phyloP scores from a whole-genome alignment of 1,140 invertebrate genomes.

The Sinonovacula constricta region DNA sequence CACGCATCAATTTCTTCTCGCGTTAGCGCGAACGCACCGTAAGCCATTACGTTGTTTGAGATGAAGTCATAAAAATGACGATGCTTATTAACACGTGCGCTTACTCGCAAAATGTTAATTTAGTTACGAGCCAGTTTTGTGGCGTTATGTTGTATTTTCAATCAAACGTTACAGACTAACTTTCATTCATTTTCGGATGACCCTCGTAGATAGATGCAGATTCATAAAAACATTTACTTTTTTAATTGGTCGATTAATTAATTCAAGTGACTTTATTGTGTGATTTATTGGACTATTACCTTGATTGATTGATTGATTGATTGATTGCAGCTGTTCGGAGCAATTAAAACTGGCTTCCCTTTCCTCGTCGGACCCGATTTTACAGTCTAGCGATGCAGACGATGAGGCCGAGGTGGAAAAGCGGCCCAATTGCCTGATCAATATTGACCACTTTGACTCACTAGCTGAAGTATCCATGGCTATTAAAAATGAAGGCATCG shows the following conservation, averaged over 20 bases:
- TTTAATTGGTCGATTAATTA: too few species aligned
- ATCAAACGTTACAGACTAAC: not conserved
- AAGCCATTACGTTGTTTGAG: not conserved
- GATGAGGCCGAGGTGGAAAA: too few species aligned
- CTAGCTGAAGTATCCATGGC: slow-evolving; percentile 71
- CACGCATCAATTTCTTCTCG: not conserved
- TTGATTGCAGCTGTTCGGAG: too few species aligned
- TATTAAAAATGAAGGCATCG: slow-evolving; percentile 76
- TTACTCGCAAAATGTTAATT: not conserved
- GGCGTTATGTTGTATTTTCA: not conserved
- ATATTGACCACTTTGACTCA: slow-evolving; percentile 67
- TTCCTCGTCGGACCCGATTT: too few species aligned
- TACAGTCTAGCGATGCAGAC: too few species aligned
- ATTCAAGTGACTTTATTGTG: too few species aligned
- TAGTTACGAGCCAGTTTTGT: not conserved
- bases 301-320: too few species aligned
- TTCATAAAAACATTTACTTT: too few species aligned
- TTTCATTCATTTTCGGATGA: not conserved
- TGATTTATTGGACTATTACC: too few species aligned
- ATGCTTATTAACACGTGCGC: not conserved
- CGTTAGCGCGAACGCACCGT: not conserved
- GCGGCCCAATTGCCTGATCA: too few species aligned
- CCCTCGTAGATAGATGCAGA: not conserved
- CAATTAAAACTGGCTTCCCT: too few species aligned
- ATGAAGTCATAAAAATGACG: not conserved